Percentiles rank a stretch among this genome's conserved stretches.
These are phyloP conservation scores for Furcula furcula DNA, from an alignment of 2,888 invertebrate species.

Conservation along the genomic window DNA sequence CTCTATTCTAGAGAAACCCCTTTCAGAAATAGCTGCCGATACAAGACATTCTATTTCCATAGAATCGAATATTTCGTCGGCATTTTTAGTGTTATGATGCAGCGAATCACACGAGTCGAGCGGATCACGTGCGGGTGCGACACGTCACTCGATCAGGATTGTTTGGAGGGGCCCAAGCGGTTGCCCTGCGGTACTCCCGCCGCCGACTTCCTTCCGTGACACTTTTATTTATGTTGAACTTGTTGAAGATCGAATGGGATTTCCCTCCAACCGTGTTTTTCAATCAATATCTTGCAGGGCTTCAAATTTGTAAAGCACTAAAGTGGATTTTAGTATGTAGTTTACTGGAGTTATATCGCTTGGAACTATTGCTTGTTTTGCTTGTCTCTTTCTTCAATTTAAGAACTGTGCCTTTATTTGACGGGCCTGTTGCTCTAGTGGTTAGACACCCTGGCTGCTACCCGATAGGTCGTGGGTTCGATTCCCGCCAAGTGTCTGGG, in stretches of 20 bases:
- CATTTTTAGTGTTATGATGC: conserved; percentile 1
- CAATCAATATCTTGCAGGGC: conserved; percentile 26
- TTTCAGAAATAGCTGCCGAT: background rate
- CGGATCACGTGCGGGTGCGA: conserved; percentile 25
- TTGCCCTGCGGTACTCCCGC: conserved; percentile 5
- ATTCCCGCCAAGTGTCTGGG: too few relatives aligned
- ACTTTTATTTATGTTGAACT: conserved; percentile 32
- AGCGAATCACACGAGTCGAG: conserved; percentile 12
- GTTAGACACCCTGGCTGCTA: too few relatives aligned
- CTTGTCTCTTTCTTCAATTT: too few relatives aligned
- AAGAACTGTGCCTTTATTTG: too few relatives aligned
- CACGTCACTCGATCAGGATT: conserved; percentile 20
- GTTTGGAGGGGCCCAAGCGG: background rate
- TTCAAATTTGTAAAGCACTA: conserved; percentile 6
- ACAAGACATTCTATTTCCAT: conserved; percentile 13
- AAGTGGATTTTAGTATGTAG: too few relatives aligned
- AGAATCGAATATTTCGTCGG: conserved; percentile 1
- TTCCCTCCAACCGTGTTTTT: conserved; percentile 25
- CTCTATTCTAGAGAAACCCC: background rate
- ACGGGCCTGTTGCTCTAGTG: too few relatives aligned
- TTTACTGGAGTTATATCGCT: too few relatives aligned
- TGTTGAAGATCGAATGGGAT: conserved; percentile 26
- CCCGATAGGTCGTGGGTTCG: too few relatives aligned
- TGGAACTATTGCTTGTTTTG: too few relatives aligned
- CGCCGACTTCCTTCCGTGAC: conserved; percentile 24